Conservation (phyloP, 2,888 invertebrate genomes). For the Pammene aurita region DNA sequence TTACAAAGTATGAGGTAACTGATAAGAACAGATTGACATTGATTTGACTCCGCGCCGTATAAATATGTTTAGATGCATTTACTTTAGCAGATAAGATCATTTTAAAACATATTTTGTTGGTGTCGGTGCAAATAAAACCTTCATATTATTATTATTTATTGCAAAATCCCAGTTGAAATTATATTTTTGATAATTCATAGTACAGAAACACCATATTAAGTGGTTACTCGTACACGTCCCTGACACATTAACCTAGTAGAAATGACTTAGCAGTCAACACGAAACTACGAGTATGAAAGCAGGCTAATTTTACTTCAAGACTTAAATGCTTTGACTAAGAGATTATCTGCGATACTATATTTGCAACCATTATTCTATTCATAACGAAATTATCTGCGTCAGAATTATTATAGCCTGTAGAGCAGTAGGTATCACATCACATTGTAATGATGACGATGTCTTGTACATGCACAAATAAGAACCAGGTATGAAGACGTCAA, state of each 20-base stretch:
- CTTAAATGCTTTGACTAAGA: too few relatives aligned
- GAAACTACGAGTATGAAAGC: slow-evolving; percentile 9
- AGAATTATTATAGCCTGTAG: too few relatives aligned
- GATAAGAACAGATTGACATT: slow-evolving; percentile 59
- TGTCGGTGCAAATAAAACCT: neutral
- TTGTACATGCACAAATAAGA: neutral
- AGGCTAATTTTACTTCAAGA: too few relatives aligned
- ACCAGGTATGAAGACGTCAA: slow-evolving; percentile 26
- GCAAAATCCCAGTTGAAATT: too few relatives aligned
- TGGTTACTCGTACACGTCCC: neutral
- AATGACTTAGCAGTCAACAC: slow-evolving; percentile 15
- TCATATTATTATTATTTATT: slow-evolving; percentile 7
- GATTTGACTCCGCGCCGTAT: slow-evolving; percentile 56
- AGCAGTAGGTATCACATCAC: neutral
- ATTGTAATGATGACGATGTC: neutral
- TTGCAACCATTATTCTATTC: too few relatives aligned
- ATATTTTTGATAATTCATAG: neutral
- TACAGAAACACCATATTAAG: neutral
- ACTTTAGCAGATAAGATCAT: slow-evolving; percentile 29
- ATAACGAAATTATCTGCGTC: too few relatives aligned
- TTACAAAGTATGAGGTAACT: slow-evolving; percentile 42
- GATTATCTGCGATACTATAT: too few relatives aligned
- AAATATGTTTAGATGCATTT: slow-evolving; percentile 44
- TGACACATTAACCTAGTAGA: slow-evolving; percentile 20
- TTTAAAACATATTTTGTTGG: slow-evolving; percentile 20